phyloP scores from a whole-genome alignment of 2,113 vertebrate species.

The Hemiprocne comata region DNA sequence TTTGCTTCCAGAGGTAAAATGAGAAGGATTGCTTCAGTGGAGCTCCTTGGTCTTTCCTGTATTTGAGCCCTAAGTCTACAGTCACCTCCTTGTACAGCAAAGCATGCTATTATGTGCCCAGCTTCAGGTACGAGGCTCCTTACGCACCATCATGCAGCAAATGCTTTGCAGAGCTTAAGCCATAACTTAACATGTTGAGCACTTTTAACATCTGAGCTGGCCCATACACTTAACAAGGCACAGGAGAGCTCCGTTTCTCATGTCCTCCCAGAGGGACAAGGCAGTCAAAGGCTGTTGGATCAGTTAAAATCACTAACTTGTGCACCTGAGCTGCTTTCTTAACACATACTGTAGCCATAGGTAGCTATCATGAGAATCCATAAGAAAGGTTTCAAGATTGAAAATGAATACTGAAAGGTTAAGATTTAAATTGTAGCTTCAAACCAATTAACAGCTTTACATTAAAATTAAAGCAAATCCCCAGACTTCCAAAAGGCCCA shows the following conservation, averaged over 20 bases:
- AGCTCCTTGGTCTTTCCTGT: background rate
- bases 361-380: background rate
- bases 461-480: background rate
- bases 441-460: background rate
- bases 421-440: background rate
- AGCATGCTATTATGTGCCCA: accelerated
- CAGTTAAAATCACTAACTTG: background rate
- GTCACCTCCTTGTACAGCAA: background rate
- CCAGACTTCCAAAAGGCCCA: background rate
- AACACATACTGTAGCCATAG: background rate
- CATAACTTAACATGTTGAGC: background rate
- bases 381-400: background rate
- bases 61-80: background rate
- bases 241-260: background rate
- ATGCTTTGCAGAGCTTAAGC: background rate
- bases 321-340: background rate
- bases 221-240: background rate
- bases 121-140: background rate
- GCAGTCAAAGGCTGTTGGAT: background rate
- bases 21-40: background rate
- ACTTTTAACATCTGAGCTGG: background rate
- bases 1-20: background rate
- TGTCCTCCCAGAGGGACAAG: accelerated
- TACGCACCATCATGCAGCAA: background rate
- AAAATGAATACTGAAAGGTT: background rate